Conservation (phyloP, 2,888 invertebrate genomes). For the Cryptosula pallasiana region DNA sequence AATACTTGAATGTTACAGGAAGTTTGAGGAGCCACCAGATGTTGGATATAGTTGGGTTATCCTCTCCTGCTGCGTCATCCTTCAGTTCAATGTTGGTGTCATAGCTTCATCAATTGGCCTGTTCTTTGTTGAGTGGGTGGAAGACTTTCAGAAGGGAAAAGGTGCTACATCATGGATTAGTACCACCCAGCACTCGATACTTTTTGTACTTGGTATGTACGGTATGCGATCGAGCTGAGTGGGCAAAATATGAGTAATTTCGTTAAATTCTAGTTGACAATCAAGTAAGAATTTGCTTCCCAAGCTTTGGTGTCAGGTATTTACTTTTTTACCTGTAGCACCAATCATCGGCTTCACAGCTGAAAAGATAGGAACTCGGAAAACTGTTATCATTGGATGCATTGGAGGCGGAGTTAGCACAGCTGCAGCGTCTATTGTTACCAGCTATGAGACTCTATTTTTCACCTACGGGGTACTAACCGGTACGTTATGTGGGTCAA, state of each 20-base stretch:
- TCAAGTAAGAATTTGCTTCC: too few relatives aligned
- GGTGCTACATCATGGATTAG: neutral
- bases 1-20: too few relatives aligned
- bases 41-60: neutral
- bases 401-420: neutral
- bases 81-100: neutral
- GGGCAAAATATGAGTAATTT: too few relatives aligned
- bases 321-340: neutral
- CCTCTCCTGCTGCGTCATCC: neutral
- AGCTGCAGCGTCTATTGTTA: neutral
- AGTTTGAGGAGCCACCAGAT: neutral
- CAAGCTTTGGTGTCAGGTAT: too few relatives aligned
- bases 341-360: neutral
- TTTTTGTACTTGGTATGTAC: neutral
- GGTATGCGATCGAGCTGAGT: too few relatives aligned
- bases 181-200: neutral
- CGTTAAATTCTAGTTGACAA: too few relatives aligned
- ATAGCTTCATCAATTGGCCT: neutral
- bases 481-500: too few relatives aligned
- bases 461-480: neutral
- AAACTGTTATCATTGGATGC: neutral
- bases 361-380: neutral
- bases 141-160: neutral
- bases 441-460: neutral
- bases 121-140: neutral